These are phyloP conservation scores for Apolygus lucorum DNA, from an alignment of 1,140 invertebrate genomes.

Conservation along the genomic window DNA sequence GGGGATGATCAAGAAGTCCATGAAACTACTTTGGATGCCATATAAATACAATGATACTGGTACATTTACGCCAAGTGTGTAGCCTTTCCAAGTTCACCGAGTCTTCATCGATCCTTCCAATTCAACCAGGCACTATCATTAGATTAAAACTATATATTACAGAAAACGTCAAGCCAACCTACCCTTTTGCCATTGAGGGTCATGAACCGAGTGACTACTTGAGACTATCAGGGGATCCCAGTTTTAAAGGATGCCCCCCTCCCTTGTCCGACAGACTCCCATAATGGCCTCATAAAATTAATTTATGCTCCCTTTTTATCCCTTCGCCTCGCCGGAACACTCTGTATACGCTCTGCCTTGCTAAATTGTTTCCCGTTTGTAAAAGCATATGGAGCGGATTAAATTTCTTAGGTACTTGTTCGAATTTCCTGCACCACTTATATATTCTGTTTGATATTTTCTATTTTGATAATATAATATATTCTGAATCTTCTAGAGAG, in stretches of 20 bases:
- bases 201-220: background rate
- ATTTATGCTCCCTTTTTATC: background rate
- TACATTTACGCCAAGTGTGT: too few relatives aligned
- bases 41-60: too few relatives aligned
- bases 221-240: background rate
- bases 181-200: background rate
- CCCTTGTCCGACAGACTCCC: background rate
- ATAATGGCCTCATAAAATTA: background rate
- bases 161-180: background rate
- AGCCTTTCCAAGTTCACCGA: too few relatives aligned
- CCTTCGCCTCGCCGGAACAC: background rate
- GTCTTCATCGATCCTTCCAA: too few relatives aligned
- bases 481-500: too few relatives aligned
- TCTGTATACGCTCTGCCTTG: background rate
- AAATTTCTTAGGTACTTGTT: background rate
- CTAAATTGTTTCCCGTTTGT: background rate
- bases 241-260: background rate
- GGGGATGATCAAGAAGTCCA: too few relatives aligned
- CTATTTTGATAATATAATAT: too few relatives aligned
- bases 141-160: background rate
- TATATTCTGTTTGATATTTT: too few relatives aligned
- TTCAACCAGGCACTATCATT: background rate
- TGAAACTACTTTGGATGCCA: too few relatives aligned
- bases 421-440: too few relatives aligned
- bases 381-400: background rate